These are phyloP conservation scores for Encarsia formosa DNA, from an alignment of 2,888 invertebrate species.

Conservation along the genomic window DNA sequence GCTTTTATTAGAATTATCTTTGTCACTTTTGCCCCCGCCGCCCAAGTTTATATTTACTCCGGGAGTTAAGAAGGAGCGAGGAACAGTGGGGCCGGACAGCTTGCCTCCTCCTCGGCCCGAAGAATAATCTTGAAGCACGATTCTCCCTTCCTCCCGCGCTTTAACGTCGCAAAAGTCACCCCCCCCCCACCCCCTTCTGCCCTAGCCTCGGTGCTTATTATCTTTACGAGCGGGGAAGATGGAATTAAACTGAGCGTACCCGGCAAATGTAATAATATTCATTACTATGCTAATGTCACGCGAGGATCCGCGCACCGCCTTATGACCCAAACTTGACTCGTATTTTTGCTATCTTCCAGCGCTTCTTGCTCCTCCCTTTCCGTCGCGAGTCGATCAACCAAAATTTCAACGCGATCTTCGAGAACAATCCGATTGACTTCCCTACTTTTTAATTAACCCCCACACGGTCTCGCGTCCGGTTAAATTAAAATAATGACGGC, in stretches of 20 bases:
- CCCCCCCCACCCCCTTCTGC: conserved; percentile 37
- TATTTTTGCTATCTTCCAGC: conserved; percentile 43
- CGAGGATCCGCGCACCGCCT: conserved; percentile 38
- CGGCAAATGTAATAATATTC: conserved; percentile 51
- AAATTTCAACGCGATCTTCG: no score
- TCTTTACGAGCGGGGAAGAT: conserved; percentile 52
- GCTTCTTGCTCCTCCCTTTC: not conserved
- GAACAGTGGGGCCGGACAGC: not conserved
- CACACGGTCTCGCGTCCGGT: no score
- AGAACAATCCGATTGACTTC: no score
- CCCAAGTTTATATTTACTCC: conserved; percentile 52
- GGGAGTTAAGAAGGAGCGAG: conserved; percentile 36
- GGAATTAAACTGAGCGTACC: conserved; percentile 51
- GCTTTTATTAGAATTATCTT: conserved; percentile 53
- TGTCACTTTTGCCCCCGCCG: no score
- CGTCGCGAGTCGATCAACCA: not conserved
- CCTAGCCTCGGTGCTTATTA: conserved; percentile 49
- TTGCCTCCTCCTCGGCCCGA: conserved; percentile 5
- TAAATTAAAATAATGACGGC: no score
- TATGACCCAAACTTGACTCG: conserved; percentile 47
- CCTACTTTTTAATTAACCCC: no score
- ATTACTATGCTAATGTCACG: conserved; percentile 52
- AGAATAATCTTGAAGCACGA: conserved; percentile 26
- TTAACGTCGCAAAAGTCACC: conserved; percentile 31
- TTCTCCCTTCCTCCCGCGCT: conserved; percentile 3